phyloP scores from a whole-genome alignment of 2,113 vertebrate species.

The Meleagris gallopavo region DNA sequence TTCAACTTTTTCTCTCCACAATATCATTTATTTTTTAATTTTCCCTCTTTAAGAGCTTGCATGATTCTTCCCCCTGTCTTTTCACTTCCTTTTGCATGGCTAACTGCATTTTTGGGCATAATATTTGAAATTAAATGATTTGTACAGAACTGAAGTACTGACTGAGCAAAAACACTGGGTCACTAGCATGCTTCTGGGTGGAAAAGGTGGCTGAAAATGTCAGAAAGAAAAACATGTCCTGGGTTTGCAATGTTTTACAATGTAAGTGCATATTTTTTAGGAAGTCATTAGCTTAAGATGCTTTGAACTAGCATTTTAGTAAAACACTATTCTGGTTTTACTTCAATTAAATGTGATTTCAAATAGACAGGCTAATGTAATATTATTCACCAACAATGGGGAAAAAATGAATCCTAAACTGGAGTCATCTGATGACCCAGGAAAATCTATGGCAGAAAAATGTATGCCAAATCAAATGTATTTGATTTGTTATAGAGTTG shows the following conservation, averaged over 20 bases:
- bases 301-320: not conserved
- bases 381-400: not conserved
- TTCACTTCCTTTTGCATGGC: not conserved
- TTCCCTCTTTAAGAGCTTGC: not conserved
- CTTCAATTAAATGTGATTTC: not conserved
- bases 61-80: not conserved
- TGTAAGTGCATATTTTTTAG: not conserved
- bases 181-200: not conserved
- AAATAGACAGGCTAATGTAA: not conserved
- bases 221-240: not conserved
- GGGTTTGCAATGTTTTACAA: not conserved
- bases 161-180: not conserved
- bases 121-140: not conserved
- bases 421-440: not conserved
- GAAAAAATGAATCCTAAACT: not conserved
- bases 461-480: not conserved
- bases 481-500: not conserved
- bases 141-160: not conserved
- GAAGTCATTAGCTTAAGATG: not conserved
- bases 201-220: not conserved
- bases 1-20: not conserved
- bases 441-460: not conserved
- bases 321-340: not conserved
- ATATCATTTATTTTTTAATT: not conserved
- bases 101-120: not conserved